phyloP scores from a whole-genome alignment of 2,113 vertebrate genomes.

The Psittacula cyanocephala region DNA sequence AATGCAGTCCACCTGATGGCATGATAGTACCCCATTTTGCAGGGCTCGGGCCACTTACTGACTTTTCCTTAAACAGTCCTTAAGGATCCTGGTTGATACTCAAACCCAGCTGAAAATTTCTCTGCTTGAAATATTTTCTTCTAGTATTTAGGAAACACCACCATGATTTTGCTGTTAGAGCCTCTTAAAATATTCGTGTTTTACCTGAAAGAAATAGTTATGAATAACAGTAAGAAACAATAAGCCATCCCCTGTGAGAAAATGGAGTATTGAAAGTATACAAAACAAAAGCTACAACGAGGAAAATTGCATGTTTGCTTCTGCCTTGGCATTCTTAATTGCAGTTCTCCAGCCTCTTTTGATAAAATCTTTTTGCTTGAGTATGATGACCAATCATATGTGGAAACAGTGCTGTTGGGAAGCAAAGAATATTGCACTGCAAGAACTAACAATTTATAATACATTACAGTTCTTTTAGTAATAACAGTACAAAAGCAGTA shows the following conservation, averaged over 20 bases:
- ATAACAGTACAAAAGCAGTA: not conserved
- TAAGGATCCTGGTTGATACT: not conserved
- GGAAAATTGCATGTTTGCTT: not conserved
- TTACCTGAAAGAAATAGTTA: not conserved
- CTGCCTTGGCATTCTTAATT: not conserved
- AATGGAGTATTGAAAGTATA: not conserved
- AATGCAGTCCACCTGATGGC: not conserved
- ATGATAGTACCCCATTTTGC: not conserved
- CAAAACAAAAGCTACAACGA: not conserved
- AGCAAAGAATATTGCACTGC: not conserved
- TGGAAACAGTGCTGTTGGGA: not conserved
- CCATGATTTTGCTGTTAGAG: not conserved
- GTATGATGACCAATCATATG: not conserved
- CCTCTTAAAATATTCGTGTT: not conserved
- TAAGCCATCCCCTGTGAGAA: not conserved
- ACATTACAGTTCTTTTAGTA: not conserved
- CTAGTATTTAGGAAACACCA: not conserved
- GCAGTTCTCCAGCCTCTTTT: not conserved
- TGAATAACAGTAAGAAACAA: not conserved
- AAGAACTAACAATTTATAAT: not conserved
- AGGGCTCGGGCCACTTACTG: not conserved
- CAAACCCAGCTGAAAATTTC: not conserved
- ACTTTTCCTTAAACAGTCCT: not conserved
- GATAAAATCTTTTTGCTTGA: not conserved
- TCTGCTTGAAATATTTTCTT: not conserved